Conservation (phyloP, 2,113 vertebrate species). For the Nematolebias whitei region DNA sequence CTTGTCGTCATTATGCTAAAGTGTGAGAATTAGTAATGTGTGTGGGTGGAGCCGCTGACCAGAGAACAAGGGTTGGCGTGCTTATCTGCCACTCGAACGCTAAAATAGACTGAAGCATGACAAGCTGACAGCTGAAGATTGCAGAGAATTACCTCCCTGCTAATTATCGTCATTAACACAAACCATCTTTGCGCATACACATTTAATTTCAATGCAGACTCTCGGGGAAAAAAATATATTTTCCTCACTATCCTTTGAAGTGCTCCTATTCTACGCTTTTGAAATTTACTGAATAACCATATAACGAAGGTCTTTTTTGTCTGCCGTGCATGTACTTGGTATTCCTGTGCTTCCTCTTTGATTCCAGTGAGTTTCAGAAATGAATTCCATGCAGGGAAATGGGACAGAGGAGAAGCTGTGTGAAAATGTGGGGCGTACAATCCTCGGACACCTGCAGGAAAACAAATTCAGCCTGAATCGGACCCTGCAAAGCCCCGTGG, state of each 20-base stretch:
- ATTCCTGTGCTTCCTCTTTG: slow-evolving; percentile 54
- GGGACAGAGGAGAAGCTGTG: slow-evolving; percentile 44
- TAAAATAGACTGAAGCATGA: slow-evolving; percentile 34
- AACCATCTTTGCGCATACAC: slow-evolving; percentile 23
- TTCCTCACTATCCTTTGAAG: slow-evolving; percentile 13
- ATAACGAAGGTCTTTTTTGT: slow-evolving; percentile 33
- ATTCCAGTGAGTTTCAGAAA: slow-evolving; percentile 42
- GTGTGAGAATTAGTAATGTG: slow-evolving; percentile 51
- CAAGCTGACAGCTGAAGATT: slow-evolving; percentile 35
- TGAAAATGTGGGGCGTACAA: slow-evolving; percentile 41
- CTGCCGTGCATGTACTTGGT: slow-evolving; percentile 53
- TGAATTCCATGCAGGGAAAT: slow-evolving; percentile 60
- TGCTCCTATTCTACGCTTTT: slow-evolving; percentile 19
- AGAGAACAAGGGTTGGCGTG: slow-evolving; percentile 34
- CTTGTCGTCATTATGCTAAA: slow-evolving; percentile 48
- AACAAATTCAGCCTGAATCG: slow-evolving; percentile 31
- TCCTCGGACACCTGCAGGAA: slow-evolving; percentile 49
- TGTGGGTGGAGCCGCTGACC: slow-evolving; percentile 55
- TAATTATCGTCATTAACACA: slow-evolving; percentile 44
- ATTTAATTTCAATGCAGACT: slow-evolving; percentile 32
- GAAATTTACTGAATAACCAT: slow-evolving; percentile 12
- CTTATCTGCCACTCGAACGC: slow-evolving; percentile 38
- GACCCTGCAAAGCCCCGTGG: slow-evolving; percentile 15
- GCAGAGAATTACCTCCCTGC: slow-evolving; percentile 34
- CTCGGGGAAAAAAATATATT: slow-evolving; percentile 12